phyloP scores from a whole-genome alignment of 2,888 invertebrate species.

The Clunio marinus region DNA sequence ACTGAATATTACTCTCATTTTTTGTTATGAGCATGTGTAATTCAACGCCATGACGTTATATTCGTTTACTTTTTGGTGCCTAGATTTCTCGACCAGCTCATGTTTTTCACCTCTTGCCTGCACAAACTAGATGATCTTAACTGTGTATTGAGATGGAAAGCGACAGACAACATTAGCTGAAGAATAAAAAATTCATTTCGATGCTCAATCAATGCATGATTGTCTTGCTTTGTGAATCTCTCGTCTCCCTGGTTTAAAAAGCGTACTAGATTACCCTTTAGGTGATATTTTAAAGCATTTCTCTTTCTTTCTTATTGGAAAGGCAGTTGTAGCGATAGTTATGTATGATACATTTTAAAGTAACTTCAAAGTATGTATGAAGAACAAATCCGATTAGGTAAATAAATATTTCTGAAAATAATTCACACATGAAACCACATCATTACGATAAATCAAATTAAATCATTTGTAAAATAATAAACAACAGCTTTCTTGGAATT shows the following conservation, averaged over 20 bases:
- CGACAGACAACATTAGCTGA: neutral
- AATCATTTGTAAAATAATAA: constrained; percentile 15
- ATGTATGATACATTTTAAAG: neutral
- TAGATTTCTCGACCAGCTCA: neutral
- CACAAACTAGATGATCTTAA: neutral
- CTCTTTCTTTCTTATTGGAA: constrained; percentile 9
- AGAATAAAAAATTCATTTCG: neutral
- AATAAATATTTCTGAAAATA: neutral
- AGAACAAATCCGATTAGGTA: neutral
- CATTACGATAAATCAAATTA: neutral
- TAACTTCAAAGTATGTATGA: too few species aligned
- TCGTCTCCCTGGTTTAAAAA: too few species aligned
- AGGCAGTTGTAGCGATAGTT: neutral
- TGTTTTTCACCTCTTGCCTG: neutral
- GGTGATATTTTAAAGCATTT: too few species aligned
- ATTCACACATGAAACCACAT: neutral
- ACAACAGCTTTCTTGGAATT: neutral
- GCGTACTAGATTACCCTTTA: too few species aligned
- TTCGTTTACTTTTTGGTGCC: neutral
- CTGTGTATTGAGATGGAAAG: neutral
- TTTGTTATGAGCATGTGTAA: constrained; percentile 32
- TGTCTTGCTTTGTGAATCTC: too few species aligned
- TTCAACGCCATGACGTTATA: constrained; percentile 27
- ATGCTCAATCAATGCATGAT: too few species aligned
- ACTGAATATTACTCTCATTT: constrained; percentile 38